A percentile compares a stretch with the other conserved stretches of the same genome.
phyloP scores from a whole-genome alignment of 1,140 invertebrate genomes.

The Leptinotarsa defecta region DNA sequence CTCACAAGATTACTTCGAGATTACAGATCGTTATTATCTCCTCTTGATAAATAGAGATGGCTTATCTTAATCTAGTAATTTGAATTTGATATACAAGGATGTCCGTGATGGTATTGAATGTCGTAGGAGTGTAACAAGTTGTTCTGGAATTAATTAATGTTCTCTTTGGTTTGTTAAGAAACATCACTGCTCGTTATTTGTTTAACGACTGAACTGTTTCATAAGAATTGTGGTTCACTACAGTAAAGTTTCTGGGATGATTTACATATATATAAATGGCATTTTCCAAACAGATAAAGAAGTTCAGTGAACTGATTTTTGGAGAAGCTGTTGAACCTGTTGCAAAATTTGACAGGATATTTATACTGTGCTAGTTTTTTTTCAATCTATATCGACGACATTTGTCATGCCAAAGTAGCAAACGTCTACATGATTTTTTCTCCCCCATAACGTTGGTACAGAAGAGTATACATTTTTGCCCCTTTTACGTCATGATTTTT shows the following conservation, averaged over 20 bases:
- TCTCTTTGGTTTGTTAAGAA: too few relatives aligned
- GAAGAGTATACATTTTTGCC: not conserved
- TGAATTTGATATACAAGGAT: not conserved
- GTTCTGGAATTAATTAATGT: not conserved
- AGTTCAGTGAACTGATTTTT: too few relatives aligned
- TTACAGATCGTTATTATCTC: not conserved
- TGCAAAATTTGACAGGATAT: not conserved
- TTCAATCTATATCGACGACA: not conserved
- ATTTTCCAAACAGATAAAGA: too few relatives aligned
- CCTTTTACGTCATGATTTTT: not conserved
- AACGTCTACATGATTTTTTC: not conserved
- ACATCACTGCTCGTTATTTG: too few relatives aligned
- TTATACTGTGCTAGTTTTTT: not conserved
- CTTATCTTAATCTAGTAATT: slow-evolving; percentile 1
- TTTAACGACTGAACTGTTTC: too few relatives aligned
- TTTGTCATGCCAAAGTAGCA: not conserved
- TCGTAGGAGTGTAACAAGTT: not conserved
- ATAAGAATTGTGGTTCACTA: too few relatives aligned
- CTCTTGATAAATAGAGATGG: not conserved
- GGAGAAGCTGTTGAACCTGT: too few relatives aligned
- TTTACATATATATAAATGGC: too few relatives aligned
- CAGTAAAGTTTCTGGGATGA: too few relatives aligned
- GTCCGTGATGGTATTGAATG: not conserved
- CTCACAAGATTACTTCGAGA: not conserved
- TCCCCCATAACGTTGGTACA: not conserved